These are phyloP conservation scores for Morus bassanus DNA, from an alignment of 2,797 vertebrate genomes.

Conservation along the genomic window DNA sequence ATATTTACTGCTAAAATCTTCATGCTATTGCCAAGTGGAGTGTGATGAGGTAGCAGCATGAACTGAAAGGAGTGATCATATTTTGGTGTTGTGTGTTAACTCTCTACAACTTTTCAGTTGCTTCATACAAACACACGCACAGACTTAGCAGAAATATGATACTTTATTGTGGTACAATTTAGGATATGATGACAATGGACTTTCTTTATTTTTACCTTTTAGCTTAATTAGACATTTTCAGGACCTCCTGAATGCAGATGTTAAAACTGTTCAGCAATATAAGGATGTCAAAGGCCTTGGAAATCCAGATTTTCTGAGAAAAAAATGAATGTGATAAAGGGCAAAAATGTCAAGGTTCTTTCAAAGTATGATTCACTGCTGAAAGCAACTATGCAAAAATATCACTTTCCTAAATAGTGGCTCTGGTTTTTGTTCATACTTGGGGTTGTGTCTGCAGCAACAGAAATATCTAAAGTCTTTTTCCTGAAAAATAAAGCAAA, in stretches of 20 bases:
- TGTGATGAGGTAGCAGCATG: not conserved
- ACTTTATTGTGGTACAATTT: not conserved
- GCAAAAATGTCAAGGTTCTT: not conserved
- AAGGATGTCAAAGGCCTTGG: not conserved
- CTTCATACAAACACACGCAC: not conserved
- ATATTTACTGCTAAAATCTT: not conserved
- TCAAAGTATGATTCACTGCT: not conserved
- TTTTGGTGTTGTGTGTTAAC: not conserved
- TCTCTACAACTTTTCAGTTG: not conserved
- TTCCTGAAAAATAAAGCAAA: not conserved
- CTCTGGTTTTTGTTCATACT: not conserved
- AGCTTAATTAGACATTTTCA: not conserved
- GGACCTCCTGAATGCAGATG: not conserved
- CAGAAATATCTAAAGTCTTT: not conserved
- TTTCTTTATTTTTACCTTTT: not conserved
- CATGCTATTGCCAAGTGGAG: not conserved
- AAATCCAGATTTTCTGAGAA: not conserved
- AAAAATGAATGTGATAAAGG: not conserved
- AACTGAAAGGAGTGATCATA: not conserved
- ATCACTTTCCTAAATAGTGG: not conserved
- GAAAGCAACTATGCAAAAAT: constrained; percentile 14
- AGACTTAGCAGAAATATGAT: not conserved
- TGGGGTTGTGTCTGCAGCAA: not conserved
- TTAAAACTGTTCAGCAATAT: not conserved
- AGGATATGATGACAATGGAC: not conserved